Evolutionary conservation across 2,797 vertebrate genomes (phyloP).

Genomic region (Pristis pectinata): DNA sequence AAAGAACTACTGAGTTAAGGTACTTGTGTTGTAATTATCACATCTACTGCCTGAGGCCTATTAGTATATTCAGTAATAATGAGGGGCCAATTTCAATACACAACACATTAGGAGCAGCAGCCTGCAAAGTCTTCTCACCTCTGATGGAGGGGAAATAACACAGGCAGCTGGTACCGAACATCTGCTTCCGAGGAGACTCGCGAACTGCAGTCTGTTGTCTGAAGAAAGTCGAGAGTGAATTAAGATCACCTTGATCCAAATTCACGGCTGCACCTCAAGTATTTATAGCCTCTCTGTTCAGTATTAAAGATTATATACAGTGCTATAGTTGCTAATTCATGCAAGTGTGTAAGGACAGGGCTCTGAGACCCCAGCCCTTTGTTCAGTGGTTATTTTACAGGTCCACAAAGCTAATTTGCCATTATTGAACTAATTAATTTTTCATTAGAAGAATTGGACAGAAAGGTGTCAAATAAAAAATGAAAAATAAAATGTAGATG

Average conservation of each 20-base stretch:
- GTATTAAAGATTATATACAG: neutral
- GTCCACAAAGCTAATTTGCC: neutral
- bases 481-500: neutral
- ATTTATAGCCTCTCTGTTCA: neutral
- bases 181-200: slow-evolving; percentile 40
- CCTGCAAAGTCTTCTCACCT: slow-evolving; percentile 26
- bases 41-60: neutral
- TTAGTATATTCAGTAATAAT: slow-evolving; percentile 39
- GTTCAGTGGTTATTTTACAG: no score
- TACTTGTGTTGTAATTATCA: slow-evolving; percentile 28
- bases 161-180: slow-evolving; percentile 16
- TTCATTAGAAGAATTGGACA: neutral
- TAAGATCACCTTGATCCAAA: slow-evolving; percentile 34
- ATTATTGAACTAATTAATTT: neutral
- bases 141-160: slow-evolving; percentile 30
- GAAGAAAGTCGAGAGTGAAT: slow-evolving; percentile 32
- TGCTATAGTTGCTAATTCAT: neutral
- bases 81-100: slow-evolving; percentile 36
- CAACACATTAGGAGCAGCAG: neutral
- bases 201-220: slow-evolving; percentile 34
- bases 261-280: neutral
- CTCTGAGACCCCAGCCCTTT: neutral
- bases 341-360: no score
- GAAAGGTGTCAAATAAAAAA: neutral
- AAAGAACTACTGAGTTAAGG: slow-evolving; percentile 33